Base-by-base conservation (phyloP, 2,888 invertebrate genomes). In the Diadegma fenestrale region DNA sequence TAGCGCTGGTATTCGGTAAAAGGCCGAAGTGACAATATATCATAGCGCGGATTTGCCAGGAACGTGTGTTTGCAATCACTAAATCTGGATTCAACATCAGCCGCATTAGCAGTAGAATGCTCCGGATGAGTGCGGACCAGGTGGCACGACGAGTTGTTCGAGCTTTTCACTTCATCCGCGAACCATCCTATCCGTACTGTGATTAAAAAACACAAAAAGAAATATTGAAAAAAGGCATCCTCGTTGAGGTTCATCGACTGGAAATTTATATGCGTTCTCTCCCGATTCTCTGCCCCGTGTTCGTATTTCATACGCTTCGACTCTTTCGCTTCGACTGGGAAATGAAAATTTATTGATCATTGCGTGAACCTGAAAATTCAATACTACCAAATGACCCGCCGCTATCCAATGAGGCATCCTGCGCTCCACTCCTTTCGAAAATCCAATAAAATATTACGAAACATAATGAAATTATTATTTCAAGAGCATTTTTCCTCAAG, bases 1-100 rank as follows among this genome's bases (percentile, higher is more conserved):
- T 45, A 43, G 61, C 14, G 10, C 30, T 8, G 64, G 37, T 51
- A 64, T 43, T 72, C 19, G 64, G 58, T 63, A 81, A 78, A 81
- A 78, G 33, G 48, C 22, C 43, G 41, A 17, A 41, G 54, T 8
- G 72, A 80, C 45, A 73, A 80, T 80, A 78, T 76, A 66, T 66
- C 22, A 58, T 10, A 12, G 77, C 45, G 37, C 45, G 54, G 72
- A 78, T 79, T 82, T 45, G 63, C 43, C 33, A 73, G 51, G 51
- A 61, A 73, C 61, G 76, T 77, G 78, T 78, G 69, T 78, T 71
- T 63, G 61, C 77, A 77, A 78, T 78, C 54, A 43, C 43, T 78
- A 73, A 81, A 84, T 76, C 80, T 80, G 73, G 41, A 84, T 84
- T 84, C 68, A 84, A 41, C 73, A 48, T 71, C 71, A 73, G 68